These are phyloP conservation scores for Taeniopygia guttata DNA, from an alignment of 2,797 vertebrate genomes.

Conservation along the genomic window DNA sequence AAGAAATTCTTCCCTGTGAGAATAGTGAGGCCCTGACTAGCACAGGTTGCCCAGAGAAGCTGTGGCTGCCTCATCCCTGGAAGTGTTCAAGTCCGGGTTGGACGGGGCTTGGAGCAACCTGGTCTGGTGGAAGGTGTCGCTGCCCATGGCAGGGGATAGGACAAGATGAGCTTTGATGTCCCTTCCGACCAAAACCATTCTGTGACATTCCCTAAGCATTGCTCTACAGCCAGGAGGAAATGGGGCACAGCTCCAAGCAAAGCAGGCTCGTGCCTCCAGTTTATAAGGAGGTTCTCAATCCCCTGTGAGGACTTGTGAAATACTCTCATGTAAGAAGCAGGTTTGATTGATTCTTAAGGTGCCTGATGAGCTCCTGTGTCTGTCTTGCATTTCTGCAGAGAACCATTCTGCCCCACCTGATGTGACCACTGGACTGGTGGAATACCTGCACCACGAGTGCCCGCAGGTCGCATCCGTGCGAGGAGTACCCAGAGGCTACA, in stretches of 20 bases:
- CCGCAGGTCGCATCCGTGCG: slow-evolving; percentile 85
- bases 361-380: neutral
- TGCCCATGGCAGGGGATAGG: neutral
- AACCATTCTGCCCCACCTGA: slow-evolving; percentile 90
- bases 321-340: neutral
- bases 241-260: neutral
- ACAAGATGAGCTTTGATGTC: neutral
- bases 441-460: slow-evolving; percentile 78
- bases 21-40: neutral
- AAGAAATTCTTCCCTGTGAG: neutral
- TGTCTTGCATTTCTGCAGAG: slow-evolving; percentile 80
- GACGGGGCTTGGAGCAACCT: fast-evolving
- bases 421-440: slow-evolving; percentile 88
- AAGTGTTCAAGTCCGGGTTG: too few species aligned
- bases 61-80: neutral
- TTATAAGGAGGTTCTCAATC: neutral
- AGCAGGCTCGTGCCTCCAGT: neutral
- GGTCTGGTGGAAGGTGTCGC: neutral
- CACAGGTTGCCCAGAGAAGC: neutral
- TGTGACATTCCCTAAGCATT: neutral
- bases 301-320: neutral
- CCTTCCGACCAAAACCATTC: fast-evolving
- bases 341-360: neutral
- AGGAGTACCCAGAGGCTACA: slow-evolving; percentile 82
- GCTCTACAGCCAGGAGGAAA: neutral